Evolutionary conservation across 1,140 invertebrate species (phyloP), one percentile per base, ranked within the genome.

Genomic region (Drosophila navojoa): DNA sequence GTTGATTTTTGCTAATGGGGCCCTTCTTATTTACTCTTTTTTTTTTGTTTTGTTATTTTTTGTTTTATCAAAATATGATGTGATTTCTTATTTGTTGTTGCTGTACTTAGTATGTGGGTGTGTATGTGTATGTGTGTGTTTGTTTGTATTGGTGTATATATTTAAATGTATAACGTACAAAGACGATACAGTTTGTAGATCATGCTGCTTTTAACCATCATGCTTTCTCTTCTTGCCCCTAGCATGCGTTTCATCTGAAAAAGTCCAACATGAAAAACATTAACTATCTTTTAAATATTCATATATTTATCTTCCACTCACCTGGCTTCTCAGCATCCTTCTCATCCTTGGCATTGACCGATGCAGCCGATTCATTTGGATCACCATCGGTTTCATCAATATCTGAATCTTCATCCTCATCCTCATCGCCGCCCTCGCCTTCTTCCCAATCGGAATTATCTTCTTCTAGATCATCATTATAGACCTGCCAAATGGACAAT

Each of bases 191-290:
- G 61, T 71, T 77, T 15, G 54, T 61, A 73, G 71, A 66, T 75
- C 42, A 38, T 63, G 25, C 29, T 53, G 13, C 45, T 79, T 91
- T 78, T 91, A 91, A 82, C 87, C 90, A 71, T 96, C 95, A 81
- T 94, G 93, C 94, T 96, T 96, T 94, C 95, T 94, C 89, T 96
- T 96, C 90, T 95, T 95, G 60, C 95, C 95, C 93, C 94, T 92
- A 52, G 93, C 93, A 77, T 93, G 93, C 79, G 93, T 91, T 66
- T 94, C 94, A 92, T 91, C 75, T 89, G 80, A 6, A 70, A 61
- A 45, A 25, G 2, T 22, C 19, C 3, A 9, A 22, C n/a, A 1
- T 58, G 7, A 44, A 29, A 59, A 42, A 15, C 16, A 4, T 16
- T n/a, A 13, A 57, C 38, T 7, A 45, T 47, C 5, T 54, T 45